phyloP scores from a whole-genome alignment of 2,797 vertebrate species.

The Chaenodraco wilsoni region DNA sequence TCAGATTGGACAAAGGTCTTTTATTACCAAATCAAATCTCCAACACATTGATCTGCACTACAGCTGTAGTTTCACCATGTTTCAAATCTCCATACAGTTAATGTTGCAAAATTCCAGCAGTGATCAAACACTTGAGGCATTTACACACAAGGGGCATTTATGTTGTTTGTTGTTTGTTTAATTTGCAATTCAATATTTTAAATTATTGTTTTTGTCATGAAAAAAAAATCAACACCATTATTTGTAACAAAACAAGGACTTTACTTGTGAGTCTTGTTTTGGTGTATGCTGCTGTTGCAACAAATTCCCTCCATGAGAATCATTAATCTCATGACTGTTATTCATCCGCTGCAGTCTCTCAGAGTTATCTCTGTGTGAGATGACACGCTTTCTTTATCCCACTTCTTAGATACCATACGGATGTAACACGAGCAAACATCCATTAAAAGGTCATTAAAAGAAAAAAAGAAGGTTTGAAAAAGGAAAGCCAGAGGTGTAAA shows the following conservation, averaged over 20 bases:
- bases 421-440: conserved; percentile 6
- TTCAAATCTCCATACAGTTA: not conserved
- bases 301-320: not conserved
- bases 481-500: conserved; percentile 46
- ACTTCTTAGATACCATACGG: not conserved
- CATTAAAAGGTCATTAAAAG: not conserved
- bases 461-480: conserved; percentile 22
- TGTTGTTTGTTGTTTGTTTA: too few species aligned
- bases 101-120: not conserved
- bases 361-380: conserved; percentile 4
- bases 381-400: not conserved
- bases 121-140: not conserved
- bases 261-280: not conserved
- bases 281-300: conserved; percentile 3
- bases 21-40: conserved; percentile 42
- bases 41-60: conserved; percentile 44
- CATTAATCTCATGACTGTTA: conserved; percentile 5
- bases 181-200: too few species aligned
- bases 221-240: too few species aligned
- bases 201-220: too few species aligned
- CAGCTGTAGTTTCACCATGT: conserved; percentile 10
- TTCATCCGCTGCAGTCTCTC: conserved; percentile 4
- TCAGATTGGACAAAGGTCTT: conserved; percentile 36
- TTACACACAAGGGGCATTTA: too few species aligned
- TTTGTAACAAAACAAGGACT: too few species aligned